Evolutionary conservation across 2,797 vertebrate genomes (phyloP), one percentile per base, ranked within the genome.

Genomic region (Apodemus agrarius): DNA sequence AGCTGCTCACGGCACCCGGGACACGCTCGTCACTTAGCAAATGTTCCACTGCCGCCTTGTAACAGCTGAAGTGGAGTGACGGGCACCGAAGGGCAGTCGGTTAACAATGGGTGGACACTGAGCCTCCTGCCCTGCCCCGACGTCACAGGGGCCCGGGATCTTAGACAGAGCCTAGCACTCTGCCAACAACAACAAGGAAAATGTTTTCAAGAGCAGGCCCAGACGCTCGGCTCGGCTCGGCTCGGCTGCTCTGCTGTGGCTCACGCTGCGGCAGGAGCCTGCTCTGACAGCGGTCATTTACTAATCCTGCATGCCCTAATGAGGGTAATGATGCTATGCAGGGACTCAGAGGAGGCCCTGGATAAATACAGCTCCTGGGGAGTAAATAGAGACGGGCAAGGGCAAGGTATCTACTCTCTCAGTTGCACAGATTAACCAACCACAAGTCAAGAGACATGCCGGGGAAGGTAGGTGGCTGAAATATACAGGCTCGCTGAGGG

Each of bases 361-460:
- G 94, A 90, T 81, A 96, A 57, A 96, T 98, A 97, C 95, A 98
- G 96, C 87, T 49, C 93, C 6, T 16, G 61, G 93, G 54, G 94
- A 93, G 92, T 80, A 67, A 17, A 46, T 0, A 57, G 61, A 74
- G 57, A 86, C 72, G 34, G 1, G 26, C 81, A 1, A 1, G 37
- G 52, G 13, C 57, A 0, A 21, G 1, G 52, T 19, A 46, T 34
- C 54, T 2, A 85, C 11, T 26, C 79, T 22, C 67, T n/a, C 8
- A 2, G 9, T 37, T 12, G 21, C 22, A 37, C 9, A 0, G 87
- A 21, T 5, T 26, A 26, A 31, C 75, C 0, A 0, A 31, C 75
- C 0, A 0, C 75, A 85, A 80, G 21, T 37, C 69, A 54, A 40
- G 40, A 59, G 52, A 2, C 61, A 31, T 19, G 1, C 1, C 24